Base-by-base conservation (phyloP, 2,113 vertebrate species). In the Melanotaenia duboulayi region DNA sequence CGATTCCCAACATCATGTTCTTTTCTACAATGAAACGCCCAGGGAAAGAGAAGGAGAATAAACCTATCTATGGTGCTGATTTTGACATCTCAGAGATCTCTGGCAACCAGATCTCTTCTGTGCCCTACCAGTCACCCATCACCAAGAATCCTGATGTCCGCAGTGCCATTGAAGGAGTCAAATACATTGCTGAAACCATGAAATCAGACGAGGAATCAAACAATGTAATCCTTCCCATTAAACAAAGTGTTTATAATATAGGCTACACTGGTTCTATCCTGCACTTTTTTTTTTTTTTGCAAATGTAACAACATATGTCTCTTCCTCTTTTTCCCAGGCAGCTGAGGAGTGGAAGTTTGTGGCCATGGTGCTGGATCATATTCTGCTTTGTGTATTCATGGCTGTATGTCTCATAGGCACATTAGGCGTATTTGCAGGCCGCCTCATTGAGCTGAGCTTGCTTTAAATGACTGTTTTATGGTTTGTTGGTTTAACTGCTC, bases 321-420 rank as follows among this genome's bases (percentile, higher is more conserved):
- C 94, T 62, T 39, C 87, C 96, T 94, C 89, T 96, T 94, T 94
- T 58, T 93, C 93, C 55, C 75, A 99, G 98, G 97, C 97, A 22
- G 94, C 96, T 2, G 98, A 98, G 78, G 98, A 99, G 86, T 99
- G 98, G 98, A 99, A 99, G 89, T 99, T 97, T 55, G 98, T 99
- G 24, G 97, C 98, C 0, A 99, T 99, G 98, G 98, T 99, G 65
- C 76, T 99, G 88, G 97, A 99, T 90, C 98, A 99, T 86, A 95
- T 99, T 76, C 95, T 99, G 83, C 95, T 99, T 4, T 97, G 95
- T 50, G 94, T 98, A 86, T 99, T 99, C 92, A 98, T 99, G 97
- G 86, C 95, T 0, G 96, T 99, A 71, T 99, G 97, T 77, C 94
- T 99, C 81, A 96, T 97, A 12, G 98, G 98, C 65, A 99, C 98